Evolutionary conservation across 1,140 invertebrate species (phyloP), one percentile per base, ranked within the genome.

Genomic region (Sycobia sp.): DNA sequence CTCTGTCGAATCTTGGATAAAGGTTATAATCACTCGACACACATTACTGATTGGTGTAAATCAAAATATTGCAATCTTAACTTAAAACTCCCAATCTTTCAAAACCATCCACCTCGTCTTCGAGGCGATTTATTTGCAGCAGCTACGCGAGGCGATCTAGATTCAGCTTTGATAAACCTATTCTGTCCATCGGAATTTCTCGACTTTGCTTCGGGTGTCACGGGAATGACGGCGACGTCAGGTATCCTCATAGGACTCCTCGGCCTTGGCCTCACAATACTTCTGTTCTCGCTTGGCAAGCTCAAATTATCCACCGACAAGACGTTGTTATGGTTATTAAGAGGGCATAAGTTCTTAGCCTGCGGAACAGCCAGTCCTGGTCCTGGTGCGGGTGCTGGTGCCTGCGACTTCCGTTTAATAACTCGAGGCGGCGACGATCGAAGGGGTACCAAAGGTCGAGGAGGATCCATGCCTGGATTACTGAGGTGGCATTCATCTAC

Each of bases 101-200:
- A 73, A 20, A 73, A 49, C 71, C 70, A 72, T 4, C 69, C 73
- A 29, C 62, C 54, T n/a, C 62, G 64, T 55, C 38, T 66, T 54
- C 55, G 65, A 1, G 71, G 65, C 2, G 71, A 71, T 36, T 25
- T 73, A n/a, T 5, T 53, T 1, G 16, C 44, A 9, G 20, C 25
- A n/a, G 55, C n/a, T 2, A 50, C 16, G 16, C 56, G 60, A 0
- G 71, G 68, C 1, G 72, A 74, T 61, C 56, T 74, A 0, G 67
- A 63, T 16, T 63, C 67, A 14, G 68, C 14, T 11, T 62, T 64
- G 4, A 71, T 54, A 3, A 72, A 47, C 43, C 67, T 71, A n/a
- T 65, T 51, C 10, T 61, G 55, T 16, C 67, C 67, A 16, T 67
- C 38, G 0, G 32, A 7, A 18, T 66, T 68, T 8, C 16, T 18